Base-by-base conservation (phyloP, 1,140 invertebrate genomes). In the Conus betulinus region DNA sequence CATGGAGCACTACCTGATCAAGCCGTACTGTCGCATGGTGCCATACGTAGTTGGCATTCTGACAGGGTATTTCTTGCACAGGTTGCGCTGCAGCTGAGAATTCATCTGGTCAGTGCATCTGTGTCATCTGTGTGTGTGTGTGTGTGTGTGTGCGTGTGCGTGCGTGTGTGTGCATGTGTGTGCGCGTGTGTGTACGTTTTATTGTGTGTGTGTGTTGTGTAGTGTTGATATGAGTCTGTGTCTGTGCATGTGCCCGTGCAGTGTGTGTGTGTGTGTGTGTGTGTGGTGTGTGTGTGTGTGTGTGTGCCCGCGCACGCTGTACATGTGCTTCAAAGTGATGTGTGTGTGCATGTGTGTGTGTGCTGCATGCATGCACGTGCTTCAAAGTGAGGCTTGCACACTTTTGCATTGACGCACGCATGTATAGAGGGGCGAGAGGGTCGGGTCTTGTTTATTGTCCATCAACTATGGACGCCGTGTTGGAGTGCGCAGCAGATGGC, bases 71-170 rank as follows among this genome's bases (percentile, higher is more conserved):
- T 23, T 53, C 15, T 25, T 81, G 17, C 51, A 81, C 79, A 4
- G 17, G 5, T 7, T 51, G 25, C 79, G 51, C 6, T 81, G 79
- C 10, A 81, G 51, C 10, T 81, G 8, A 51, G 39, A 17, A 52
- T 81, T 51, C n/a, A 23, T 81, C 39, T 10, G 4, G 79, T 81
- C 5, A 53, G 79, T 78, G 7, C 20, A 20, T 8, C 23, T 11
- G 67, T 74, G 67, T 74, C 7, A 7, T 74, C 7, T 74, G 8
- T 83, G 81, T 83, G 81, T 57, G 51, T 55, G 81, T 55, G 53
- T 57, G 81, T 57, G 76, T 83, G 51, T 83, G 81, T 83, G 52
- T 83, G 81, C 55, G 81, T 55, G 52, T 83, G 81, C 55, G 81
- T 55, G 81, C 55, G 81, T 83, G 81, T 83, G 81, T 13, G 5